Evolutionary conservation across 2,888 invertebrate genomes (phyloP), one percentile per base, ranked within the genome.

Genomic region (Palloptera scutellata): DNA sequence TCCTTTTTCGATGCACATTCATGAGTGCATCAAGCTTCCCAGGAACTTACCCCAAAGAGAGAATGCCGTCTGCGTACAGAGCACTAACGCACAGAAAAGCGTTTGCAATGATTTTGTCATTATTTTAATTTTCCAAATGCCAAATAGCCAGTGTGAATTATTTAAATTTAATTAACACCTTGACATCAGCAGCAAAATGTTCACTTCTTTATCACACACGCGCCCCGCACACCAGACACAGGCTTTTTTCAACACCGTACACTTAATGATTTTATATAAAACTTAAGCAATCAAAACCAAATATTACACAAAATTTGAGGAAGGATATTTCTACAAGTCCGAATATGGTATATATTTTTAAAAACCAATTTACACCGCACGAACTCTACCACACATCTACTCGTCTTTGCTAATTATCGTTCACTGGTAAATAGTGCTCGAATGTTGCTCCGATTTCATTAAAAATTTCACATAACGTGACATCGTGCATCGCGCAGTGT

Each of bases 21-120:
- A 30, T 30, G 6, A 30, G 3, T 30, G 6, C 3, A 30, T 4
- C 13, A 17, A 13, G 10, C 20, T 9, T 54, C 30, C 12, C 1
- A 30, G 17, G 20, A 55, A 72, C 75, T 74, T 73, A 75, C 75
- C 75, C 75, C 75, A 75, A 17, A 70, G 42, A n/a, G 68, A 66
- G 13, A 70, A 64, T 55, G 68, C 69, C 67, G 70, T 69, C 20
- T 68, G 70, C 52, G 70, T 64, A 64, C 63, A 72, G 13, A 74
- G 61, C 58, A 73, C 20, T 62, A 74, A 13, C 20, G 30, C 43
- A 41, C 59, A 67, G 19, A 67, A 45, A 45, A 59, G 15, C 55
- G 19, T n/a, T 57, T n/a, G 45, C 67, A 63, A 42, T 30, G 17
- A 54, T 9, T 52, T 43, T 42, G 6, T 45, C 13, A 13, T 52